Percentiles rank a stretch among this genome's conserved stretches.
These are phyloP conservation scores for Gonocerus acuteangulatus DNA, from an alignment of 2,888 invertebrate species.

Conservation along the genomic window DNA sequence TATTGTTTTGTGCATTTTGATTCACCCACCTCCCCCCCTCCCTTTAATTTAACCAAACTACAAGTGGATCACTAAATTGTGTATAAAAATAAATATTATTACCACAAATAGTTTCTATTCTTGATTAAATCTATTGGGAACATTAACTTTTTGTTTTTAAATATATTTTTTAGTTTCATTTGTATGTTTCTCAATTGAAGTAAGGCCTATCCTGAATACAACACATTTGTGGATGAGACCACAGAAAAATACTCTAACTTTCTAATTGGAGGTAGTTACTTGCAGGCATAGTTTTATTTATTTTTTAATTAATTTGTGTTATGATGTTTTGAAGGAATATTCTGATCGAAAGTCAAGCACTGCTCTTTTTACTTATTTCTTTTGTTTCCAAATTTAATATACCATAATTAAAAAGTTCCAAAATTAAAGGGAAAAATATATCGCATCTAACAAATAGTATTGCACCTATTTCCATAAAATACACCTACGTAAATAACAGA, in stretches of 20 bases:
- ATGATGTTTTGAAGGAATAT: no score
- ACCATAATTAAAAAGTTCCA: conserved; percentile 24
- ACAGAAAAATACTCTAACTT: conserved; percentile 6
- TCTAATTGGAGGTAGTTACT: conserved; percentile 23
- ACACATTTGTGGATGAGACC: conserved; percentile 8
- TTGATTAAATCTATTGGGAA: conserved; percentile 15
- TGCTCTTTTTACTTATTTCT: no score
- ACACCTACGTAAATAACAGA: conserved; percentile 21
- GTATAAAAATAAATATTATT: conserved; percentile 24
- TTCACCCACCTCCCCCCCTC: conserved; percentile 1
- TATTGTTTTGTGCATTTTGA: conserved; percentile 7
- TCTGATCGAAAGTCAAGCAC: no score
- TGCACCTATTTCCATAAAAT: conserved; percentile 31
- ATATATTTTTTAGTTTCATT: neutral
- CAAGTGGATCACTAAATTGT: conserved; percentile 13
- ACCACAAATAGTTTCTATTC: conserved; percentile 22
- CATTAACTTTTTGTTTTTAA: conserved; percentile 6
- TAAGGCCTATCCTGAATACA: conserved; percentile 25
- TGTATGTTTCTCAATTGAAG: neutral
- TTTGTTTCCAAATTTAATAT: conserved; percentile 3
- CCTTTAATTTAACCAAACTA: conserved; percentile 20
- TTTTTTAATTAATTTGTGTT: neutral
- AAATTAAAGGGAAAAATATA: conserved; percentile 18
- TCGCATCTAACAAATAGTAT: conserved; percentile 31
- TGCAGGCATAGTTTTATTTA: conserved; percentile 7